Evolutionary conservation across 2,888 invertebrate species (phyloP), one percentile per base, ranked within the genome.

Genomic region (Cylindroiulus punctatus): DNA sequence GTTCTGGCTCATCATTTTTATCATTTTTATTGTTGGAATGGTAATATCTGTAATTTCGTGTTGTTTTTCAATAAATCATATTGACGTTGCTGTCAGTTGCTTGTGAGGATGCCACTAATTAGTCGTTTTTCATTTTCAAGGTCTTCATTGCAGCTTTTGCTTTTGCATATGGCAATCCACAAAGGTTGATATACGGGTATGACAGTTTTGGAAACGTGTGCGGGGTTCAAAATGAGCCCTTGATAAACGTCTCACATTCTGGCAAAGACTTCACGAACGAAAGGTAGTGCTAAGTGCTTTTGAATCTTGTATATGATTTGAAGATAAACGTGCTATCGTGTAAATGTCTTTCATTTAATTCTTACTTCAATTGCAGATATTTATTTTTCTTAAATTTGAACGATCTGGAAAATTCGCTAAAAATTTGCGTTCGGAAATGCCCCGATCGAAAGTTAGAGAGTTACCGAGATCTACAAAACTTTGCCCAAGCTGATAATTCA

Each of bases 181-280:
- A 94, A 89, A 93, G 97, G 88, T 93, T 97, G 81, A 94, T 97
- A 88, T 96, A 97, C 92, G 97, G 97, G 26, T 97, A 96, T 91
- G 97, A 98, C 91, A 97, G 96, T 86, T 98, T 96, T 92, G 97
- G 97, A 12, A 98, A 98, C 90, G 97, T 97, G 47, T 98, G 98
- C 91, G 98, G 98, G 22, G 94, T 95, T 36, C 94, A 94, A 89
- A 98, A 97, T 91, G 94, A 94, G 88, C 94, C 93, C 88, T 93
- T 96, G 88, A 94, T 94, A 12, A 93, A 94, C 88, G 93, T 95
- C 89, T 94, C 95, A 4, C 91, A 95, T 84, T 95, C 97, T 32
- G 98, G 97, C 17, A 93, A 94, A 89, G 95, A 95, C 90, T 96
- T 96, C 76, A 92, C 93, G 40, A 94, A 96, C 88, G 95, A 95